Evolutionary conservation across 2,113 vertebrate species (phyloP).

Genomic region (Struthio camelus): DNA sequence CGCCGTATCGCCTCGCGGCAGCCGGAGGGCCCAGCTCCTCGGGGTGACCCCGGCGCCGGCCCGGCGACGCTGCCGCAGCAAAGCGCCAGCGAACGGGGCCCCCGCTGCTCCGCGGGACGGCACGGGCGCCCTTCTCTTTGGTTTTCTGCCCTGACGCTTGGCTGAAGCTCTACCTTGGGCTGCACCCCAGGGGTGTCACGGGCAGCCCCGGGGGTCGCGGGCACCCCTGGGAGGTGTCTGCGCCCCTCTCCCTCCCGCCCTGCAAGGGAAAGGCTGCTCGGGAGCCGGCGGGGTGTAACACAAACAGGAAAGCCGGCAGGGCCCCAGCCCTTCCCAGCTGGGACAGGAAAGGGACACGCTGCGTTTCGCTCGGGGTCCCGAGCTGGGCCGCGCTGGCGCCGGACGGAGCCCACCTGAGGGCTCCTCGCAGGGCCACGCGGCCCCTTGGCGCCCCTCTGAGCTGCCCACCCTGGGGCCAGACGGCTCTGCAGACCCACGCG

Average conservation of each 20-base stretch:
- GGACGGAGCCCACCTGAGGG: fast-evolving
- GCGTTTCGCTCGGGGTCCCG: neutral
- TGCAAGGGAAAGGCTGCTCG: neutral
- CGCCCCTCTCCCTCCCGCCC: neutral
- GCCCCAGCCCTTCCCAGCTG: constrained; percentile 38
- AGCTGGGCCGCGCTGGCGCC: fast-evolving
- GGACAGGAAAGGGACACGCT: neutral
- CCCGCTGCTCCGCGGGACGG: no score
- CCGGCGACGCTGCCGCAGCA: no score
- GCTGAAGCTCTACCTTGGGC: neutral
- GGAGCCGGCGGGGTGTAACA: neutral
- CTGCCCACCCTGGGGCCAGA: neutral
- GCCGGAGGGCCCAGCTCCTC: no score
- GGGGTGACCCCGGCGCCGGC: neutral
- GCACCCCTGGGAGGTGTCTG: fast-evolving
- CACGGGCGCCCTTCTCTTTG: neutral
- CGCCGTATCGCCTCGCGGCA: no score
- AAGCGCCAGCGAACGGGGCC: no score
- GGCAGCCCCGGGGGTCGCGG: fast-evolving
- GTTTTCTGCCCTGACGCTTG: neutral
- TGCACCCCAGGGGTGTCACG: neutral
- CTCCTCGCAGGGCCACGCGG: neutral
- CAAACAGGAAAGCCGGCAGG: constrained; percentile 45
- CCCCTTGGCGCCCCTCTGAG: neutral
- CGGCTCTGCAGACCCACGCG: neutral